Evolutionary conservation across 2,888 invertebrate species (phyloP).

Genomic region (Zygothrica quintamaculata): DNA sequence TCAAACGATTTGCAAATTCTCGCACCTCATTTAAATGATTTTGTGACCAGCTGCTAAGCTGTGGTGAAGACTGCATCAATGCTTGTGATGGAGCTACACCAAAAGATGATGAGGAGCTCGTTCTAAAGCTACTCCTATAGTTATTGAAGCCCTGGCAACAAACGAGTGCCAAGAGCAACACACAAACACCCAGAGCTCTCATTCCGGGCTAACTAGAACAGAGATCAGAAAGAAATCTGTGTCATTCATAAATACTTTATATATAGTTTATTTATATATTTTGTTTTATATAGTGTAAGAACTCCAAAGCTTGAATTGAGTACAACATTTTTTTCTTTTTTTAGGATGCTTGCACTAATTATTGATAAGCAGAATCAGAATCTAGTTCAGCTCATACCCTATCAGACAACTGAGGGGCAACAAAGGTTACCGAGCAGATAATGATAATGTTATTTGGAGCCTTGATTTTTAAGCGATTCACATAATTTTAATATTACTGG

Average conservation of each 20-base stretch:
- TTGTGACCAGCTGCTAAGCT: conserved; percentile 78
- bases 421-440: conserved; percentile 62
- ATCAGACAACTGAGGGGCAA: conserved; percentile 52
- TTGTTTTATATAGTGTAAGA: conserved; percentile 11
- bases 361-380: conserved; percentile 60
- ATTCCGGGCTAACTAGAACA: conserved; percentile 59
- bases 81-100: conserved; percentile 33
- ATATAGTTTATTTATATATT: conserved; percentile 12
- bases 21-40: conserved; percentile 77
- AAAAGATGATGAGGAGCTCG: conserved; percentile 56
- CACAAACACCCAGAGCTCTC: conserved; percentile 69
- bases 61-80: conserved; percentile 44
- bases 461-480: conserved; percentile 5
- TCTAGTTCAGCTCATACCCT: conserved; percentile 63
- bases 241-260: conserved; percentile 60
- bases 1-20: conserved; percentile 78
- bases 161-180: conserved; percentile 68
- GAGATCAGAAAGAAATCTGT: conserved; percentile 37
- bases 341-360: conserved; percentile 27
- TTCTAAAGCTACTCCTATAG: conserved; percentile 57
- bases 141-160: conserved; percentile 56
- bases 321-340: too few species aligned
- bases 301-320: conserved; percentile 15
- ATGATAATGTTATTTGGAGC: conserved; percentile 29
- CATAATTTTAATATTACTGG: background rate